Base-by-base conservation (phyloP, 2,888 invertebrate species). In the Ariolimax columbianus region DNA sequence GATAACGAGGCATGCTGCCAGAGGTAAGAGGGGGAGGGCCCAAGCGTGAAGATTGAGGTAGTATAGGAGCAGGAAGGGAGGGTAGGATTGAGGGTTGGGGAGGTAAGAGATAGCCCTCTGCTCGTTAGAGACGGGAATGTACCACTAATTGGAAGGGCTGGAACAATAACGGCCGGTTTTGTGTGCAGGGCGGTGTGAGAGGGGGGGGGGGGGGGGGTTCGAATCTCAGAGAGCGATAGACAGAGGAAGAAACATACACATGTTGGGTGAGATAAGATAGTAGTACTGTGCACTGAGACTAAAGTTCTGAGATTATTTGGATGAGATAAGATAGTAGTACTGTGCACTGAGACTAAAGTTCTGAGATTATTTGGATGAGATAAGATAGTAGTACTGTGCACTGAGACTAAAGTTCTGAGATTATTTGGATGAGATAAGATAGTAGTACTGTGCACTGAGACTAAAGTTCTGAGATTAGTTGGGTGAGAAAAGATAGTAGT, bases 1-100 rank as follows among this genome's bases (percentile, higher is more conserved):
- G 75, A 75, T 75, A 75, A 75, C 75, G 75, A 75, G 7, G 51
- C 33, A 33, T 9, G 77, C 36, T 36, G 55, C 7, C n/a, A 47
- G 78, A 59, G 33, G 59, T 6, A 43, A 14, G 30, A 43, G 36
- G n/a, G n/a, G n/a, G n/a, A n/a, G n/a, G n/a, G n/a, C n/a, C n/a
- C n/a, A n/a, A n/a, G n/a, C n/a, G n/a, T n/a, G n/a, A n/a, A n/a
- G n/a, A n/a, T n/a, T n/a, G n/a, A n/a, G n/a, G n/a, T n/a, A n/a
- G n/a, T n/a, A n/a, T n/a, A n/a, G n/a, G n/a, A n/a, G n/a, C n/a
- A n/a, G n/a, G n/a, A 36, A 19, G 38, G 14, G 19, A 70, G 19
- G 36, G 36, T 30, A 30, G 66, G n/a, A n/a, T 9, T 11, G 36
- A n/a, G 72, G 7, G 40, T 1, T 23, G 43, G n/a, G n/a, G n/a